These are phyloP conservation scores for Ptychadena robeensis DNA, from an alignment of 2,797 vertebrate species.

Conservation along the genomic window DNA sequence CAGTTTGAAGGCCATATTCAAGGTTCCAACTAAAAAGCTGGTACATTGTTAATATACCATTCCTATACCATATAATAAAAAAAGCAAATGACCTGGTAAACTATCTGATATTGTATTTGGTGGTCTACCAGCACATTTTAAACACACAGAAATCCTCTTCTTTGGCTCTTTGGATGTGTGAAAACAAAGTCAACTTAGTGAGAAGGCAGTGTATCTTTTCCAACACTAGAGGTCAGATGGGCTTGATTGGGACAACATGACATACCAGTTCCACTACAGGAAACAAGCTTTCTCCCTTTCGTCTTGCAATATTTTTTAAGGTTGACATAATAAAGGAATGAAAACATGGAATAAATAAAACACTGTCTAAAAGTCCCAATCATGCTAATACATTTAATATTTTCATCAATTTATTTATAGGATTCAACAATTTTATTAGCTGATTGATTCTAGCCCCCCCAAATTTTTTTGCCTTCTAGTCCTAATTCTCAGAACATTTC, in stretches of 20 bases:
- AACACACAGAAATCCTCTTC: neutral
- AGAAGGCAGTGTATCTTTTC: neutral
- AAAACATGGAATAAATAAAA: neutral
- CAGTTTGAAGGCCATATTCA: too few relatives aligned
- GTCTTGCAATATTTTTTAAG: neutral
- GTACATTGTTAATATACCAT: too few relatives aligned
- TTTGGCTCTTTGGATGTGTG: neutral
- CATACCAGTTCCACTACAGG: neutral
- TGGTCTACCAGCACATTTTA: neutral
- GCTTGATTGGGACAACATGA: conserved; percentile 1
- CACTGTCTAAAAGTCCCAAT: neutral
- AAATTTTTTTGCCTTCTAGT: neutral
- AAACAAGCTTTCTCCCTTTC: neutral
- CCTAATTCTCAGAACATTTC: neutral
- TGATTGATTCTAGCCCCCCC: neutral
- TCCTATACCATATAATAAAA: too few relatives aligned
- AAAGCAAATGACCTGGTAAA: too few relatives aligned
- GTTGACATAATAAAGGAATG: neutral
- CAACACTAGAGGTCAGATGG: conserved; percentile 28
- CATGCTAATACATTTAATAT: neutral
- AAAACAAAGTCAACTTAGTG: neutral
- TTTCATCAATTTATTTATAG: too few relatives aligned
- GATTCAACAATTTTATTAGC: neutral
- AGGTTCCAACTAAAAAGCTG: too few relatives aligned
- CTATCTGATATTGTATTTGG: neutral